Evolutionary conservation across 2,888 invertebrate species (phyloP).

Genomic region (Poecilobothrus nobilitatus): DNA sequence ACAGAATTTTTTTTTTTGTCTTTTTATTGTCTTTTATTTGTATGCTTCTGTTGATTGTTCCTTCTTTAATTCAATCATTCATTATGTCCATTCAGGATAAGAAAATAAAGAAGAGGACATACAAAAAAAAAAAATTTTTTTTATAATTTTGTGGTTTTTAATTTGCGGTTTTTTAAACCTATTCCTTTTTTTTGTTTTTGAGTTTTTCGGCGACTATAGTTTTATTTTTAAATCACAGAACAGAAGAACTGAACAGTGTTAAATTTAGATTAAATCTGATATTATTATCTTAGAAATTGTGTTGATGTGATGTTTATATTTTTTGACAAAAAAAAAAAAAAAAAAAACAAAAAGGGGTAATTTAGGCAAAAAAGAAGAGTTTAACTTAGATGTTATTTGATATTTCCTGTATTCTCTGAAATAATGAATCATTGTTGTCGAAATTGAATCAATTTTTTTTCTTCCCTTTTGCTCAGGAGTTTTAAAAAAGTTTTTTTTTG

Average conservation of each 20-base stretch:
- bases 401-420: not conserved
- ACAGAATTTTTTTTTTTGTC: not conserved
- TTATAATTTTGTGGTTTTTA: not conserved
- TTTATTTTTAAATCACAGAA: not conserved
- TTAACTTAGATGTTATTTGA: not conserved
- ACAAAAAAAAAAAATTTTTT: not conserved
- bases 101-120: not conserved
- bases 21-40: not conserved
- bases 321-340: not conserved
- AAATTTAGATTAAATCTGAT: constrained; percentile 6
- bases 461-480: not conserved
- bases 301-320: not conserved
- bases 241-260: not conserved
- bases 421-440: not conserved
- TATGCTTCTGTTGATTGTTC: too few relatives aligned
- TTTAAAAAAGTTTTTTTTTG: too few relatives aligned
- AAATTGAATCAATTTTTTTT: too few relatives aligned
- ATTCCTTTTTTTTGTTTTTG: not conserved
- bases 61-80: not conserved
- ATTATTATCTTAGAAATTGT: not conserved
- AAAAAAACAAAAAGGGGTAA: not conserved
- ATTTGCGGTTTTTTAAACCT: not conserved
- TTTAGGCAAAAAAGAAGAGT: not conserved
- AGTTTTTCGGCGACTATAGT: not conserved
- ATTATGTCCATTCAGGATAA: not conserved